Evolutionary conservation across 1,140 invertebrate genomes (phyloP).

Genomic region (Procambarus virginalis): DNA sequence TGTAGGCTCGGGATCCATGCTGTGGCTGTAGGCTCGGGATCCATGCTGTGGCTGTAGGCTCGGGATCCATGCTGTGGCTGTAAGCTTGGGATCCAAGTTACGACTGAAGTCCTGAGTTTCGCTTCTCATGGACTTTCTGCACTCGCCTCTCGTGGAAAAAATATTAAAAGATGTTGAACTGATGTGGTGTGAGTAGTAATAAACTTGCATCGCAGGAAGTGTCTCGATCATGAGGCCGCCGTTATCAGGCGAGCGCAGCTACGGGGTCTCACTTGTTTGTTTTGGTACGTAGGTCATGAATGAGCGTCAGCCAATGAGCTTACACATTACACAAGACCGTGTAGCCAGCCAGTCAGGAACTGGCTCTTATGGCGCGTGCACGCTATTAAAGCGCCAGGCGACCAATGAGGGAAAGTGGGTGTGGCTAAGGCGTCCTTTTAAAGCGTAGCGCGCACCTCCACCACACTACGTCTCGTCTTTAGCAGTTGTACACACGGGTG

Average conservation of each 20-base stretch:
- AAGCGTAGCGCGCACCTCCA: not conserved
- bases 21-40: too few relatives aligned
- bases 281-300: slow-evolving; percentile 18
- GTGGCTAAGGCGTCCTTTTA: slow-evolving; percentile 6
- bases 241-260: not conserved
- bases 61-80: too few relatives aligned
- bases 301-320: not conserved
- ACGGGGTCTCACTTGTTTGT: slow-evolving; percentile 14
- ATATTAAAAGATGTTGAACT: too few relatives aligned
- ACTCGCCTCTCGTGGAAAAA: too few relatives aligned
- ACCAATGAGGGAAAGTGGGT: slow-evolving; percentile 24
- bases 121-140: too few relatives aligned
- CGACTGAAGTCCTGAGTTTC: too few relatives aligned
- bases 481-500: not conserved
- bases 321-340: not conserved
- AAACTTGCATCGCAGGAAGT: too few relatives aligned
- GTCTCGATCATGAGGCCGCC: too few relatives aligned
- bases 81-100: too few relatives aligned
- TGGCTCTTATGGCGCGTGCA: not conserved
- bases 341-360: not conserved
- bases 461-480: not conserved
- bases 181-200: too few relatives aligned
- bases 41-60: too few relatives aligned
- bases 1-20: too few relatives aligned
- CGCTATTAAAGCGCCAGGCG: not conserved